Percentiles rank a stretch among this genome's conserved stretches.
These are phyloP conservation scores for Ptilorrhoa leucosticta DNA, from an alignment of 2,113 vertebrate species.

Conservation along the genomic window DNA sequence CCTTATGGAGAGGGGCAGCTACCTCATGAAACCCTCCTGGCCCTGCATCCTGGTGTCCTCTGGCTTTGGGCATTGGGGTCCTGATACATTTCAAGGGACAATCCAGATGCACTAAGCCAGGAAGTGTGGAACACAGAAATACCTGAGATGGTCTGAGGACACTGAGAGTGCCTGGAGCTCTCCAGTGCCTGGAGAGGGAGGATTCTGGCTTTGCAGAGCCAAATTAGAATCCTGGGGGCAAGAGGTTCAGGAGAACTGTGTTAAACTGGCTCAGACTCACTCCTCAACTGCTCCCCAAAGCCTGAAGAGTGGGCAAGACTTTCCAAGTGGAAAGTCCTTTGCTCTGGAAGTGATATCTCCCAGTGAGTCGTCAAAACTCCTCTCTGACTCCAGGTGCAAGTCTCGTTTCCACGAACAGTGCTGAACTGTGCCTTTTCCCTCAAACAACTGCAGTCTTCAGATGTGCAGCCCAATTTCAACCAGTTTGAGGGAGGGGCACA, in stretches of 20 bases:
- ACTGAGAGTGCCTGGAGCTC: background rate
- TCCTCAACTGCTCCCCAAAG: background rate
- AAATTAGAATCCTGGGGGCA: rapidly evolving
- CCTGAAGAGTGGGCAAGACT: background rate
- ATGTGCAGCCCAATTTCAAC: background rate
- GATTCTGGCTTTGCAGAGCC: background rate
- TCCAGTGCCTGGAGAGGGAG: too few species aligned
- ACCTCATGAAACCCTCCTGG: background rate
- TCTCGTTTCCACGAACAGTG: background rate
- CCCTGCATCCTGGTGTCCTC: background rate
- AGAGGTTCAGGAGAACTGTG: background rate
- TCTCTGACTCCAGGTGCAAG: background rate
- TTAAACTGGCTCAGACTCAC: background rate
- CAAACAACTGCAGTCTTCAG: background rate
- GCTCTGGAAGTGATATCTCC: background rate
- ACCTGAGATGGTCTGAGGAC: background rate
- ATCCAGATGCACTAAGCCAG: background rate
- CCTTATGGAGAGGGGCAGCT: background rate
- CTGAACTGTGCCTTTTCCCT: background rate
- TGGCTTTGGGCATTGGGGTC: background rate
- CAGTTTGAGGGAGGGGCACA: background rate
- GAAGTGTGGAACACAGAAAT: background rate
- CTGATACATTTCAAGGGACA: background rate
- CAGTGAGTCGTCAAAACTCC: background rate
- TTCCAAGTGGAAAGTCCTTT: background rate